Conservation (phyloP, 1,140 invertebrate species). For the Pectinophora gossypiella region DNA sequence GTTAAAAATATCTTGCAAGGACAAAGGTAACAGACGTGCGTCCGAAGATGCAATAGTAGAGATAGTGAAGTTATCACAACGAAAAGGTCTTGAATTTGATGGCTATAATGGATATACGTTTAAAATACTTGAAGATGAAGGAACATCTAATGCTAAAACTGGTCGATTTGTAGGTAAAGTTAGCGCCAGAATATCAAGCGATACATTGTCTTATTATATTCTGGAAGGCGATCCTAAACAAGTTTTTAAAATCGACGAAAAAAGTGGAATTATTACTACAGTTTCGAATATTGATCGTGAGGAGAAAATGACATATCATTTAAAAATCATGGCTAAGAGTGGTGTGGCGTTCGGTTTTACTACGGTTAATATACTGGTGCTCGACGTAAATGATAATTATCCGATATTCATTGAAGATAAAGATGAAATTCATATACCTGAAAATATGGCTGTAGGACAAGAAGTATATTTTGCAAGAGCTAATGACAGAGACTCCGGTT, state of each 20-base stretch:
- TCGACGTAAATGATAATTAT: conserved; percentile 95
- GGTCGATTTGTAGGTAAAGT: conserved; percentile 87
- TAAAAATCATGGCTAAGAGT: conserved; percentile 85
- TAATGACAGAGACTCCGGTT: conserved; percentile 88
- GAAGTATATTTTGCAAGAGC: conserved; percentile 92
- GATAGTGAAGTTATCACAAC: conserved; percentile 83
- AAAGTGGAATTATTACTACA: conserved; percentile 87
- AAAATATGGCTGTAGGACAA: conserved; percentile 94
- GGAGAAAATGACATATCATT: conserved; percentile 82
- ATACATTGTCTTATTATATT: conserved; percentile 85
- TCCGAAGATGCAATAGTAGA: conserved; percentile 87
- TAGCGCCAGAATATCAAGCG: conserved; percentile 75
- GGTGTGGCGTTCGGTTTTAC: conserved; percentile 83
- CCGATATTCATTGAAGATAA: conserved; percentile 87
- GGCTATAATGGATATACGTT: conserved; percentile 86
- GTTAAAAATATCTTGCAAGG: conserved; percentile 85
- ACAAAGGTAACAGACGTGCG: conserved; percentile 84
- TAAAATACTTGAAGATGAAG: conserved; percentile 88
- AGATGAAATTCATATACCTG: conserved; percentile 85
- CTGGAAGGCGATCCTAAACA: conserved; percentile 87
- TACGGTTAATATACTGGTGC: conserved; percentile 86
- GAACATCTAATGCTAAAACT: conserved; percentile 72
- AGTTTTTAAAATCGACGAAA: conserved; percentile 88
- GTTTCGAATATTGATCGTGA: conserved; percentile 91
- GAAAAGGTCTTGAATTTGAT: conserved; percentile 84